Conservation (phyloP, 2,113 vertebrate species). For the Grantiella picta region DNA sequence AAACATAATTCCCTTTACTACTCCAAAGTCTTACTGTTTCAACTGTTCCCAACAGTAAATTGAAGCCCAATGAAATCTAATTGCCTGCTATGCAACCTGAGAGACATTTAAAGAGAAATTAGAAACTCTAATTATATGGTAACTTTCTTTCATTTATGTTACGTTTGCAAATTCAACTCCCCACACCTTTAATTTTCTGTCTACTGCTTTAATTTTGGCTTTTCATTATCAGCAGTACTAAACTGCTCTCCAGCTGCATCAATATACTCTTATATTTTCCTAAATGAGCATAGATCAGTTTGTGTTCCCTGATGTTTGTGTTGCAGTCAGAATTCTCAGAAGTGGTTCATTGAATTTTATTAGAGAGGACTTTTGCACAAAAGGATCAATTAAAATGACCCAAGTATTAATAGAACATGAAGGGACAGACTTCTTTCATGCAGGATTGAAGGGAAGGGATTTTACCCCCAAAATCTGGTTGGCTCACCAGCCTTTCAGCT, state of each 20-base stretch:
- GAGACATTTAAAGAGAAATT: slow-evolving; percentile 62
- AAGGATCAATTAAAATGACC: background rate
- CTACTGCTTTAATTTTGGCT: slow-evolving; percentile 39
- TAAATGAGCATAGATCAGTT: slow-evolving; percentile 41
- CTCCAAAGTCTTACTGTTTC: slow-evolving; percentile 43
- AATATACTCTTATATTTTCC: slow-evolving; percentile 4
- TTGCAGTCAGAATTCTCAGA: slow-evolving; percentile 3
- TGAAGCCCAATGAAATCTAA: slow-evolving; percentile 53
- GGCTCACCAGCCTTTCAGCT: background rate
- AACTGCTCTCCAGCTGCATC: slow-evolving; percentile 23
- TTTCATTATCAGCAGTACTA: slow-evolving; percentile 51
- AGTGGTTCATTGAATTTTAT: background rate
- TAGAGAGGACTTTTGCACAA: background rate
- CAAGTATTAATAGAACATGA: background rate
- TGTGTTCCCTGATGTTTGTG: slow-evolving; percentile 25
- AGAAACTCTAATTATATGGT: slow-evolving; percentile 63
- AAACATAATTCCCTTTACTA: background rate
- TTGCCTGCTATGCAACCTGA: slow-evolving; percentile 28
- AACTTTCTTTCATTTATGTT: slow-evolving; percentile 60
- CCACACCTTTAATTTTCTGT: slow-evolving; percentile 49
- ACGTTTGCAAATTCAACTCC: slow-evolving; percentile 46
- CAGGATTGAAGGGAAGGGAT: background rate
- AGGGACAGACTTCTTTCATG: background rate
- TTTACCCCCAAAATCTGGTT: background rate
- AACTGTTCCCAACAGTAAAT: slow-evolving; percentile 50